A percentile compares a stretch with the other conserved stretches of the same genome.
These are phyloP conservation scores for Microctonus aethiopoides DNA, from an alignment of 2,888 invertebrate genomes.

Conservation along the genomic window DNA sequence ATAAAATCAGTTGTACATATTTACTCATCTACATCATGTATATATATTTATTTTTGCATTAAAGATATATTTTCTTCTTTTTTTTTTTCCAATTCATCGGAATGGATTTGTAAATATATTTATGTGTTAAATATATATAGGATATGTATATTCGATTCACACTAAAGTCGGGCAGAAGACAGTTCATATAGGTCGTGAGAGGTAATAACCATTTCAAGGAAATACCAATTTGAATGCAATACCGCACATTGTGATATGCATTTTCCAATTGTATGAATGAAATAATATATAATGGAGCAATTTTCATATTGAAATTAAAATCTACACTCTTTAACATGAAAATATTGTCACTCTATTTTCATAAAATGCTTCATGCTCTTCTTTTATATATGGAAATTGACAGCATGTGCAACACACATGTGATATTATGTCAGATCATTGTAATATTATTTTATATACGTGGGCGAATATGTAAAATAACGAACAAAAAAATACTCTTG, in stretches of 20 bases:
- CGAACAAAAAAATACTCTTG: background rate
- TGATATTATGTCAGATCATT: background rate
- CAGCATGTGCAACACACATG: background rate
- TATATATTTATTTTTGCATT: background rate
- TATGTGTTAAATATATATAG: background rate
- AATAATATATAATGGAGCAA: slow-evolving; percentile 12
- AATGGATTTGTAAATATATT: background rate
- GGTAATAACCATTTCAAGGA: background rate
- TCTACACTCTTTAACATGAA: slow-evolving; percentile 6
- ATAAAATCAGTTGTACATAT: background rate
- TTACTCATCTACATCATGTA: background rate
- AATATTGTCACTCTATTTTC: background rate
- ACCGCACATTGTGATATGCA: background rate
- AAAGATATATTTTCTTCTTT: too few relatives aligned
- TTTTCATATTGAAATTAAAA: slow-evolving; percentile 6
- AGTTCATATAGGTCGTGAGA: background rate
- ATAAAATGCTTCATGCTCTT: background rate
- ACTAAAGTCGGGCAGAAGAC: background rate
- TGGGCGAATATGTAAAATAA: background rate
- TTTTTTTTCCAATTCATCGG: background rate
- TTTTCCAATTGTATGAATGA: background rate
- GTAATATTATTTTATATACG: background rate
- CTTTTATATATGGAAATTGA: slow-evolving; percentile 3
- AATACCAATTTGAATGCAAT: background rate
- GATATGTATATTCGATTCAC: background rate